Percentiles rank a stretch among this genome's conserved stretches.
These are phyloP conservation scores for Steinernema carpocapsae DNA, from an alignment of 2,888 invertebrate genomes.

Conservation along the genomic window DNA sequence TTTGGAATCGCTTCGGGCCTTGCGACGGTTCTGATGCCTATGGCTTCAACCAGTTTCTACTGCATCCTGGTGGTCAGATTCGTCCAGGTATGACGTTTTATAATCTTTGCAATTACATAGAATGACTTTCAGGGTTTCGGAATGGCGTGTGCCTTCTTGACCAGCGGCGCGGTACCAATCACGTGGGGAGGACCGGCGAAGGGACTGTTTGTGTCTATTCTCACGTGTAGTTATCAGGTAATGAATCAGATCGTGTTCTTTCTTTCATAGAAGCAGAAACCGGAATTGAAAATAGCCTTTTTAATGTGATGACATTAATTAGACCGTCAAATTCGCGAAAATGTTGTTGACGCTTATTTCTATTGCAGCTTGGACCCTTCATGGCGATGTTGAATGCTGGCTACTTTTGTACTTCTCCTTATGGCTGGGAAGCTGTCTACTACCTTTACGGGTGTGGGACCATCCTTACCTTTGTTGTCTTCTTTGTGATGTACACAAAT, in stretches of 20 bases:
- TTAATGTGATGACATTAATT: too few species aligned
- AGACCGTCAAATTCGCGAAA: too few species aligned
- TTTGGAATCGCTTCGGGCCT: slow-evolving; percentile 2
- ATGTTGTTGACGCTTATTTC: too few species aligned
- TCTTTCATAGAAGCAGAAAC: too few species aligned
- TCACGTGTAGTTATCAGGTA: slow-evolving; percentile 26
- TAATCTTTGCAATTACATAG: background rate
- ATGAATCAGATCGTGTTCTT: background rate
- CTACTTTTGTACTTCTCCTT: slow-evolving; percentile 21
- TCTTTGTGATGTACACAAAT: slow-evolving; percentile 17
- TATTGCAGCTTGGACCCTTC: slow-evolving; percentile 16
- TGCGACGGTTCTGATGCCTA: slow-evolving; percentile 1
- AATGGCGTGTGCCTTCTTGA: slow-evolving; percentile 19
- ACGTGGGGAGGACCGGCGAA: slow-evolving; percentile 8
- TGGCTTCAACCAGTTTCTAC: slow-evolving; percentile 5
- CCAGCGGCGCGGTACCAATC: slow-evolving; percentile 14
- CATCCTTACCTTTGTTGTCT: background rate
- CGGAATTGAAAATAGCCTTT: too few species aligned
- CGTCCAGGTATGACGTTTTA: background rate
- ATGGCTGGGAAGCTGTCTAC: slow-evolving; percentile 22
- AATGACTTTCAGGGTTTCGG: slow-evolving; percentile 1
- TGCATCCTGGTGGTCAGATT: slow-evolving; percentile 6
- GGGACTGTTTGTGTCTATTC: slow-evolving; percentile 14
- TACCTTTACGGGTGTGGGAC: slow-evolving; percentile 16
- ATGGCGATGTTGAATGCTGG: slow-evolving; percentile 20